phyloP scores from a whole-genome alignment of 2,113 vertebrate genomes.

The Bufo bufo region DNA sequence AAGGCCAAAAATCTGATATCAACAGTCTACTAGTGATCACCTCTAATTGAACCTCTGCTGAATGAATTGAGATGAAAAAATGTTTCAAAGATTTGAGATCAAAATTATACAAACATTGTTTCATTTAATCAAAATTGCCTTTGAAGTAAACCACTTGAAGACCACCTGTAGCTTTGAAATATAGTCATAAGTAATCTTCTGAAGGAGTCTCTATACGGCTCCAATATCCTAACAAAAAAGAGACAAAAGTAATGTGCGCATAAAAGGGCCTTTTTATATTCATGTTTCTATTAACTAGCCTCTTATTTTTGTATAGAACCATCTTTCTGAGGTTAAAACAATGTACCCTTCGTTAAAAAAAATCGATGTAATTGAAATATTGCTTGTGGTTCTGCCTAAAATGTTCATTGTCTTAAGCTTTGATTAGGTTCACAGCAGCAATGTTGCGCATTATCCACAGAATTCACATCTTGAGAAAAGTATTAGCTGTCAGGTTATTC shows the following conservation, averaged over 20 bases:
- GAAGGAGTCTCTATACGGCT: slow-evolving; percentile 58
- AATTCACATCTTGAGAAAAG: background rate
- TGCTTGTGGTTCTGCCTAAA: slow-evolving; percentile 56
- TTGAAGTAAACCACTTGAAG: slow-evolving; percentile 84
- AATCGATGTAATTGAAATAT: slow-evolving; percentile 55
- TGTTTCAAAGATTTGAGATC: slow-evolving; percentile 84
- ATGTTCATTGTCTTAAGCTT: slow-evolving; percentile 60
- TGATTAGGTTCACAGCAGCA: slow-evolving; percentile 44
- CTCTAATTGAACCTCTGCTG: slow-evolving; percentile 86
- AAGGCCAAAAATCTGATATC: slow-evolving; percentile 19
- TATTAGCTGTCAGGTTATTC: slow-evolving; percentile 8
- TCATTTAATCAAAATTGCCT: slow-evolving; percentile 78
- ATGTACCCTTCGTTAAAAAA: slow-evolving; percentile 29
- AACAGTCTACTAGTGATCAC: slow-evolving; percentile 74
- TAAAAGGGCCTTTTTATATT: slow-evolving; percentile 70
- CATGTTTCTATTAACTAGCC: slow-evolving; percentile 63
- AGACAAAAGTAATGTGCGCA: slow-evolving; percentile 59
- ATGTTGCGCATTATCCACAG: slow-evolving; percentile 4
- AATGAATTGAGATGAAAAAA: slow-evolving; percentile 73
- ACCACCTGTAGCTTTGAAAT: slow-evolving; percentile 88
- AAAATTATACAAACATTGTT: slow-evolving; percentile 77
- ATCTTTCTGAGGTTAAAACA: slow-evolving; percentile 60
- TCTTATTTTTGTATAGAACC: slow-evolving; percentile 58
- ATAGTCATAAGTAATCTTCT: slow-evolving; percentile 72
- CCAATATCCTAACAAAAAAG: slow-evolving; percentile 59